Conservation (phyloP, 2,888 invertebrate species). For the Himalopsyche japonica region DNA sequence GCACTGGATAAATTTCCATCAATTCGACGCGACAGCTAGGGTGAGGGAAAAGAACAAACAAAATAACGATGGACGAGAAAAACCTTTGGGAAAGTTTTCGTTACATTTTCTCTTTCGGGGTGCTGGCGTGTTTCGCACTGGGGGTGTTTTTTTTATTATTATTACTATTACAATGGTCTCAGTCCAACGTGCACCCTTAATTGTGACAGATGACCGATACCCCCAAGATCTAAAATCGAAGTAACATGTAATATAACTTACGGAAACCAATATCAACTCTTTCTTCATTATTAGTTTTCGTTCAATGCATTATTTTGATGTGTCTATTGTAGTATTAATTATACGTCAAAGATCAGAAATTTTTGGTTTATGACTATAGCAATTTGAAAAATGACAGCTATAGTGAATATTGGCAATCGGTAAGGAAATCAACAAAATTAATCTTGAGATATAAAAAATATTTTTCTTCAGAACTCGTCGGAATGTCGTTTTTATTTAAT, state of each 20-base stretch:
- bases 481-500: no score
- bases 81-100: background rate
- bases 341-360: no score
- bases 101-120: background rate
- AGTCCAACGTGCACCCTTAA: background rate
- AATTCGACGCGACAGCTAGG: background rate
- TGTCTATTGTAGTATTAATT: no score
- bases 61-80: background rate
- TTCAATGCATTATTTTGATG: no score
- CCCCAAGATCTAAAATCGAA: background rate
- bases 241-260: background rate
- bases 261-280: no score
- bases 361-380: no score
- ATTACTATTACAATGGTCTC: background rate
- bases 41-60: background rate
- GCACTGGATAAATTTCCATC: background rate
- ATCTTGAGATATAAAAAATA: no score
- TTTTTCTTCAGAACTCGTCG: no score
- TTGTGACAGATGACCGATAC: slow-evolving; percentile 32
- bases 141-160: background rate
- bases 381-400: no score
- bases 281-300: no score
- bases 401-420: no score
- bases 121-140: background rate
- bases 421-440: no score